Conservation (phyloP, 2,888 invertebrate genomes). For the Microctonus brassicae region DNA sequence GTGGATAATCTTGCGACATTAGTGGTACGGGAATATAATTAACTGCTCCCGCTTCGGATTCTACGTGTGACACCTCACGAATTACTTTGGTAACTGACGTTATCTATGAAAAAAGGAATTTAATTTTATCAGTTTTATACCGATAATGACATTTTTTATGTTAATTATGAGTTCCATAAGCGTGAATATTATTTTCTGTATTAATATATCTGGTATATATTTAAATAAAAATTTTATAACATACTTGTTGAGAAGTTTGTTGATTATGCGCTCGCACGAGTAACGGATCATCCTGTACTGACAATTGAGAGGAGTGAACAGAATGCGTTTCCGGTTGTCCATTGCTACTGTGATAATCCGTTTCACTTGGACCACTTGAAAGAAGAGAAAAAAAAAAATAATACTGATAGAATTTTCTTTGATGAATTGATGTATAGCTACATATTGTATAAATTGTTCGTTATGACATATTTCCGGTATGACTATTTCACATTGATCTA, state of each 20-base stretch:
- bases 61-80: slow-evolving; percentile 75
- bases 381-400: slow-evolving; percentile 39
- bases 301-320: slow-evolving; percentile 73
- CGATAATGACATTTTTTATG: no score
- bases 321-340: slow-evolving; percentile 77
- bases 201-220: no score
- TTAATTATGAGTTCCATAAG: no score
- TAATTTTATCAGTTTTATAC: no score
- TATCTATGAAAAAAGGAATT: slow-evolving; percentile 70
- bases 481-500: slow-evolving; percentile 3
- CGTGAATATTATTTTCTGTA: no score
- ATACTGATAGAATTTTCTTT: slow-evolving; percentile 1
- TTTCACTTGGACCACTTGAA: slow-evolving; percentile 70
- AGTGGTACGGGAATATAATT: slow-evolving; percentile 68
- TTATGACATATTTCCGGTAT: not conserved
- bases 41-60: slow-evolving; percentile 71
- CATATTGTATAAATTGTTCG: not conserved
- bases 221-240: slow-evolving; percentile 22
- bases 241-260: slow-evolving; percentile 77
- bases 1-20: slow-evolving; percentile 67
- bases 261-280: slow-evolving; percentile 77
- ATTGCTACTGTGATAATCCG: slow-evolving; percentile 74
- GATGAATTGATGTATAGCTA: not conserved
- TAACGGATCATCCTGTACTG: slow-evolving; percentile 71
- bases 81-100: slow-evolving; percentile 81